Percentiles rank a stretch among this genome's conserved stretches.
Evolutionary conservation across 1,140 invertebrate genomes (phyloP).

Genomic region (Marisa cornuarietis): DNA sequence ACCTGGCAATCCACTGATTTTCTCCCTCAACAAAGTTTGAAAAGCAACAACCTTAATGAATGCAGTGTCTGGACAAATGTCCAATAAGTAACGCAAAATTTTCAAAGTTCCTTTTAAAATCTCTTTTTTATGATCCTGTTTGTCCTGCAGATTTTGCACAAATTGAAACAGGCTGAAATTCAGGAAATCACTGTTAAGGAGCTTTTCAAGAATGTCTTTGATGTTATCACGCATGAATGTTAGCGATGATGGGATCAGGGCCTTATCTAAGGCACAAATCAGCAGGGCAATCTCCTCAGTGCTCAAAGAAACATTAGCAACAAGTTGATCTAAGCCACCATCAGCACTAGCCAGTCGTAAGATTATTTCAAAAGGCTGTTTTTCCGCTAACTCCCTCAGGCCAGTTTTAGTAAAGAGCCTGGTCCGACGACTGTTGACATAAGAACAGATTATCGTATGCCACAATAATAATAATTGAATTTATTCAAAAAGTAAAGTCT

Average conservation of each 20-base stretch:
- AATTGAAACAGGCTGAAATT: not conserved
- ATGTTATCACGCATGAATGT: not conserved
- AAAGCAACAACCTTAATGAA: not conserved
- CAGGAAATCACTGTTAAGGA: not conserved
- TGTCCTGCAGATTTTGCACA: not conserved
- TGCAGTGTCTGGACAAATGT: not conserved
- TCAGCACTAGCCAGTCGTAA: slow-evolving; percentile 6
- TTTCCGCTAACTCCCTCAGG: not conserved
- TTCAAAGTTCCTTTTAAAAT: not conserved
- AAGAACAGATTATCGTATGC: not conserved
- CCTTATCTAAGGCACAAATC: not conserved
- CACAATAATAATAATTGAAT: too few relatives aligned
- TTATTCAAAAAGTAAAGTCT: too few relatives aligned
- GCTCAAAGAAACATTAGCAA: not conserved
- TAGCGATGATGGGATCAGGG: not conserved
- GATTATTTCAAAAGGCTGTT: not conserved
- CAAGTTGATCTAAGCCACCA: slow-evolving; percentile 1
- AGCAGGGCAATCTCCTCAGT: not conserved
- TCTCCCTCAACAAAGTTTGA: not conserved
- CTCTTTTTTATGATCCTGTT: not conserved
- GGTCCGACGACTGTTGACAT: not conserved
- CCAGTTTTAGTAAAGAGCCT: not conserved
- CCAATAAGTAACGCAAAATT: not conserved
- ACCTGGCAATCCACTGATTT: not conserved
- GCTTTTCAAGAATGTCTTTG: slow-evolving; percentile 1